Evolutionary conservation across 2,888 invertebrate species (phyloP), one percentile per base, ranked within the genome.

Genomic region (Pherbina coryleti): DNA sequence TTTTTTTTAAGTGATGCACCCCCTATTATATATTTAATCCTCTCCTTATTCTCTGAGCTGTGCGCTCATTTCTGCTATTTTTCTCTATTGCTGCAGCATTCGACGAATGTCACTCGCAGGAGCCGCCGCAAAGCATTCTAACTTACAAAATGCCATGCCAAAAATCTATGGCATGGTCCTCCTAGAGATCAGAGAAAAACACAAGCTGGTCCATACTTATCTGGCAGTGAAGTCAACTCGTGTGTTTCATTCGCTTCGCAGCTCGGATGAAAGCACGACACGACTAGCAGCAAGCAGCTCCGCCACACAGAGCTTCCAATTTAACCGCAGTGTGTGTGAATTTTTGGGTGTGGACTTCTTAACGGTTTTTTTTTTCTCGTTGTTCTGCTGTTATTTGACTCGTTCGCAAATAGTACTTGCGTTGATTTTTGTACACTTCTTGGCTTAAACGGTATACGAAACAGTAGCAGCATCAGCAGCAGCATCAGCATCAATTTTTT

Each of bases 331-430:
- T 83, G 83, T 85, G 83, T 86, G 85, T 83, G 82, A 82, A 84
- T 84, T 86, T 86, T 86, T 87, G 86, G 86, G 86, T 86, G 86
- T 86, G 86, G 86, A 86, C 86, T 84, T 86, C 83, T 81, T 86
- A 84, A 82, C 73, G 19, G 44, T 62, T 66, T 67, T 55, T 67
- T 72, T 72, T 67, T 74, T 73, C 55, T n/a, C 8, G 55, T 7
- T 19, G 55, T 22, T 19, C 19, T 55, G 22, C 22, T 55, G 22
- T n/a, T 19, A 66, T 66, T 66, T 34, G 62, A 25, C 25, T 62
- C 31, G 64, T 66, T 28, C 31, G 31, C n/a, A n/a, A 31, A n/a
- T 31, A 37, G 31, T 34, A 66, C n/a, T 19, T 66, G 28, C 64
- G 34, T 14, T 34, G 31, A 66, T 66, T 34, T n/a, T 66, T 17